Conservation (phyloP, 1,140 invertebrate species). For the Oscheius sp. region DNA sequence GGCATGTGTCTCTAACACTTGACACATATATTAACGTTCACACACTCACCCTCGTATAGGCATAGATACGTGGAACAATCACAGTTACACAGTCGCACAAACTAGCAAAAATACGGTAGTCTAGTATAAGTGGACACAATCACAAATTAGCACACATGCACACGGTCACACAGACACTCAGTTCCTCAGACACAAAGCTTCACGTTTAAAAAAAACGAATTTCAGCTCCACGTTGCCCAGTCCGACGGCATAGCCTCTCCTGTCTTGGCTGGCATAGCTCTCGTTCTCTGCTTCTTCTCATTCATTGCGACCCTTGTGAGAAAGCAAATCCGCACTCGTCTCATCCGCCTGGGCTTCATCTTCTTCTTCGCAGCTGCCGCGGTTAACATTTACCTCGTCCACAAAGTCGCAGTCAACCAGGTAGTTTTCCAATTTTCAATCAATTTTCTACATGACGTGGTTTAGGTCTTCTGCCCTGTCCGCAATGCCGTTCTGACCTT, state of each 20-base stretch:
- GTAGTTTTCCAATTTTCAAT: constrained; percentile 8
- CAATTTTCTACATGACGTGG: neutral
- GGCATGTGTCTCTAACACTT: too few relatives aligned
- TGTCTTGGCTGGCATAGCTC: constrained; percentile 19
- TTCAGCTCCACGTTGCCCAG: constrained; percentile 32
- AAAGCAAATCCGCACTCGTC: constrained; percentile 6
- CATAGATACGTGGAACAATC: too few relatives aligned
- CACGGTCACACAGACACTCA: neutral
- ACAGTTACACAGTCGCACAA: too few relatives aligned
- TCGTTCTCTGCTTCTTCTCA: constrained; percentile 26
- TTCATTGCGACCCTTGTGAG: constrained; percentile 21
- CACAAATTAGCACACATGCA: too few relatives aligned
- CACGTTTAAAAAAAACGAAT: neutral
- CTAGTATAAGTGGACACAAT: too few relatives aligned
- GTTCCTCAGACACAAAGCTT: neutral
- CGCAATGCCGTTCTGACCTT: constrained; percentile 38
- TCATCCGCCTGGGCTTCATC: constrained; percentile 31
- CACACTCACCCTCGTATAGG: too few relatives aligned
- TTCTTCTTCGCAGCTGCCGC: constrained; percentile 28
- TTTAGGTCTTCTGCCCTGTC: constrained; percentile 39
- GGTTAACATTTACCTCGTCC: constrained; percentile 27
- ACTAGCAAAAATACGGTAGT: too few relatives aligned
- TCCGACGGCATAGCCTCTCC: constrained; percentile 11
- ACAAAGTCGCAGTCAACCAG: constrained; percentile 30
- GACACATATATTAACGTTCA: too few relatives aligned